These are phyloP conservation scores for Gasteruption jaculator DNA, from an alignment of 2,888 invertebrate genomes.

Conservation along the genomic window DNA sequence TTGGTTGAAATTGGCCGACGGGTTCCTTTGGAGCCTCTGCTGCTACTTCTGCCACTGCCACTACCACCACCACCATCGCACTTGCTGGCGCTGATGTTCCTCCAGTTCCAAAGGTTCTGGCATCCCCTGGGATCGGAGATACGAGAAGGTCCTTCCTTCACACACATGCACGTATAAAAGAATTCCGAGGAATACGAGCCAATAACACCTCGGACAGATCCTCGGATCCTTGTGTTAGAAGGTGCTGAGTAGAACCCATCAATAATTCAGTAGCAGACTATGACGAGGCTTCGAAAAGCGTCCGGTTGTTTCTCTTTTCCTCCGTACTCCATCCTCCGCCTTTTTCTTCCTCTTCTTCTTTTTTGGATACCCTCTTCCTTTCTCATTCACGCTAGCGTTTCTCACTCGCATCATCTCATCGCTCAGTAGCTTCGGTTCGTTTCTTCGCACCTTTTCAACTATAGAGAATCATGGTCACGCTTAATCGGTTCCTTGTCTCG, in stretches of 20 bases:
- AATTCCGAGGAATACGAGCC: conserved; percentile 24
- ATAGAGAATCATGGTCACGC: too few species aligned
- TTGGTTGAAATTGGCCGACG: conserved; percentile 60
- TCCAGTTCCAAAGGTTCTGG: conserved; percentile 18
- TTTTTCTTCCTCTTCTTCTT: background rate
- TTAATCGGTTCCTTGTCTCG: too few species aligned
- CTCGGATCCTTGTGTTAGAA: conserved; percentile 25
- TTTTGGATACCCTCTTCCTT: conserved; percentile 2
- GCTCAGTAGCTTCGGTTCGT: too few species aligned
- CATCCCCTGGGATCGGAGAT: conserved; percentile 31
- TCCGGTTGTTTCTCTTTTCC: conserved; percentile 23
- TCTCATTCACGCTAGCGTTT: background rate
- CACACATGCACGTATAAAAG: conserved; percentile 22
- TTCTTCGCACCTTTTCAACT: too few species aligned
- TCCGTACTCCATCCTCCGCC: conserved; percentile 1
- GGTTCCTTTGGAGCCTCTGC: conserved; percentile 29
- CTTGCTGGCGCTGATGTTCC: background rate
- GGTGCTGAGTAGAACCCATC: conserved; percentile 44
- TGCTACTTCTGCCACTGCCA: conserved; percentile 14
- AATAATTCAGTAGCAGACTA: conserved; percentile 50
- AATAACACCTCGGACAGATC: conserved; percentile 32
- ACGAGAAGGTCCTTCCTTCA: conserved; percentile 21
- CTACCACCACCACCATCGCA: background rate
- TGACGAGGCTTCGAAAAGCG: conserved; percentile 50
- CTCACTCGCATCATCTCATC: conserved; percentile 2